phyloP scores from a whole-genome alignment of 2,797 vertebrate genomes.

The Urophycis tenuis region DNA sequence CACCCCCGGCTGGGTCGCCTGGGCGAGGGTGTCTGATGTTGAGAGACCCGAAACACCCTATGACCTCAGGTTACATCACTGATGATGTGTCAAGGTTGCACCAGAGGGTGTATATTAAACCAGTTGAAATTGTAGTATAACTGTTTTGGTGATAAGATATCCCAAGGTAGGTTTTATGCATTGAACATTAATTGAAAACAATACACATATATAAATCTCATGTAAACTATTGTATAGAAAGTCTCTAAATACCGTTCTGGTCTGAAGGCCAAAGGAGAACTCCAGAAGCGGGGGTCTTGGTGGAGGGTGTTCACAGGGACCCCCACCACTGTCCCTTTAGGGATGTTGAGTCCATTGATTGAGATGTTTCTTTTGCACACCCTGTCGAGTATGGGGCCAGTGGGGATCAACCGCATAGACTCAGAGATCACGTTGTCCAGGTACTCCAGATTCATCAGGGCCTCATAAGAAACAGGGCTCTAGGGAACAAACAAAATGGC shows the following conservation, averaged over 20 bases:
- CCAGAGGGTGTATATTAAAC: no score
- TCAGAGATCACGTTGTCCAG: constrained; percentile 66
- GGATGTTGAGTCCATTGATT: constrained; percentile 58
- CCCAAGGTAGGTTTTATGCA: no score
- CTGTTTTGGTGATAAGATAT: no score
- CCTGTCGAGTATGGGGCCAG: constrained; percentile 53
- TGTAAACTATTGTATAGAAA: neutral
- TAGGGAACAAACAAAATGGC: constrained; percentile 16
- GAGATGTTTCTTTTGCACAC: constrained; percentile 63
- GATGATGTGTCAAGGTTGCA: no score
- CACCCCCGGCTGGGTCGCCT: no score
- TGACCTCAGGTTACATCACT: no score
- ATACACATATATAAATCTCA: neutral
- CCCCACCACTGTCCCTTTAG: constrained; percentile 45
- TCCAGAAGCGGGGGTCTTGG: constrained; percentile 53
- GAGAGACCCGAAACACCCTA: no score
- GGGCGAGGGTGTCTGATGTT: no score
- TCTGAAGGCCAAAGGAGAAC: constrained; percentile 59
- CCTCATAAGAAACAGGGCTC: constrained; percentile 46
- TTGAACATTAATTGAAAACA: neutral
- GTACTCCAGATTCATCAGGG: constrained; percentile 60
- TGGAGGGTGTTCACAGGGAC: constrained; percentile 59
- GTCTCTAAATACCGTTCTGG: constrained; percentile 65
- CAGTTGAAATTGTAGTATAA: no score
- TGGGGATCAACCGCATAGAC: constrained; percentile 53